Conservation (phyloP, 1,140 invertebrate genomes). For the Drosophila pruinosa region DNA sequence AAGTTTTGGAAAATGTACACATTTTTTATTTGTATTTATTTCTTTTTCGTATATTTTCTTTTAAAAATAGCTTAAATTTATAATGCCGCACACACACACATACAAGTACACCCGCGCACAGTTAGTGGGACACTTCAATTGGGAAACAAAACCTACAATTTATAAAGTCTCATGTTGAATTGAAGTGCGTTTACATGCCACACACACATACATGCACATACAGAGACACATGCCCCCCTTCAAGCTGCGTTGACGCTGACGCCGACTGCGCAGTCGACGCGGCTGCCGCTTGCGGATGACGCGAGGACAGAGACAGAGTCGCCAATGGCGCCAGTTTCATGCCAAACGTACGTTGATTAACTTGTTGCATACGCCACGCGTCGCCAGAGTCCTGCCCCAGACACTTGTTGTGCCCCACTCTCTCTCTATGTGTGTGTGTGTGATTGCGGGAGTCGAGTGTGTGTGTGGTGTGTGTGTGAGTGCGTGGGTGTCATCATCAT, state of each 20-base stretch:
- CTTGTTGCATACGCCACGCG: constrained; percentile 78
- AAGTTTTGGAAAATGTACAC: constrained; percentile 20
- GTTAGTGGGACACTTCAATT: constrained; percentile 54
- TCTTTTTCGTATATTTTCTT: constrained; percentile 32
- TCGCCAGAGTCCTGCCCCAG: constrained; percentile 45
- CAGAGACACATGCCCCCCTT: not conserved
- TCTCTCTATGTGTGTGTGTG: not conserved
- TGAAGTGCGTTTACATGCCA: constrained; percentile 47
- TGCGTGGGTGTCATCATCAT: constrained; percentile 48
- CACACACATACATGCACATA: not conserved
- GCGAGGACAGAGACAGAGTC: constrained; percentile 45
- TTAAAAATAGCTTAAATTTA: constrained; percentile 68
- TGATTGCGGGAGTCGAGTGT: constrained; percentile 13
- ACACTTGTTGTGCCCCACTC: constrained; percentile 28
- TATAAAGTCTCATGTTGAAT: constrained; percentile 59
- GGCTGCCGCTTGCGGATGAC: constrained; percentile 50
- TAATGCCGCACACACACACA: constrained; percentile 39
- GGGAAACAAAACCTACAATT: constrained; percentile 68
- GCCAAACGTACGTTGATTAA: constrained; percentile 79
- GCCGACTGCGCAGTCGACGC: constrained; percentile 31
- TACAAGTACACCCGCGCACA: not conserved
- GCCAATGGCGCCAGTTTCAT: constrained; percentile 68
- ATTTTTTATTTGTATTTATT: constrained; percentile 56
- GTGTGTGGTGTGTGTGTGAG: not conserved
- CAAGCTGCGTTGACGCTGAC: constrained; percentile 8